A percentile compares a stretch with the other conserved stretches of the same genome.
phyloP scores from a whole-genome alignment of 2,113 vertebrate species.

The Phocoena phocoena region DNA sequence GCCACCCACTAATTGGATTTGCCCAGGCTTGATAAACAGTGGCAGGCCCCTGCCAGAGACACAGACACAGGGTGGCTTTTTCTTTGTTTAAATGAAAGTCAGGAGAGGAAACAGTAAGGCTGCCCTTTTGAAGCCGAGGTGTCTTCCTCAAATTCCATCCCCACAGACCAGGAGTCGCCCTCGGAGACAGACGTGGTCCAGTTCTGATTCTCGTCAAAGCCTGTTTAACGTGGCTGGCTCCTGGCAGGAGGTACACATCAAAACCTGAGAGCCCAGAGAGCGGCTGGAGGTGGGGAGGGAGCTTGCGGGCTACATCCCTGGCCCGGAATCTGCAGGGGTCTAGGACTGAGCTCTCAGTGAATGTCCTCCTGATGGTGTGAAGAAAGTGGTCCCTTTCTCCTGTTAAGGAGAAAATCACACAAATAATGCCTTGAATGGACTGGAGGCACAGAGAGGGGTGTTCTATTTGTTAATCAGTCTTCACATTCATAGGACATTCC shows the following conservation, averaged over 20 bases:
- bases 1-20: slow-evolving; percentile 99
- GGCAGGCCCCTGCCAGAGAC: slow-evolving; percentile 87
- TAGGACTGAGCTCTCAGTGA: not conserved
- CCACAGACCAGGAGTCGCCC: slow-evolving; percentile 69
- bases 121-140: slow-evolving; percentile 12
- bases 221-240: slow-evolving; percentile 88
- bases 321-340: not conserved
- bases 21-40: slow-evolving; percentile 94
- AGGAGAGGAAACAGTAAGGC: not conserved
- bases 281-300: slow-evolving; percentile 71
- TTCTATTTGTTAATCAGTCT: accelerated
- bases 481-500: accelerated
- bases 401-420: accelerated
- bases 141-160: slow-evolving; percentile 83
- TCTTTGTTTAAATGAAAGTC: slow-evolving; percentile 79
- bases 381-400: too few species aligned
- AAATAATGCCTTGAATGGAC: accelerated
- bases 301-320: not conserved
- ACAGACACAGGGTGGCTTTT: slow-evolving; percentile 78
- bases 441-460: accelerated
- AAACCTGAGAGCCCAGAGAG: slow-evolving; percentile 46
- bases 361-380: accelerated
- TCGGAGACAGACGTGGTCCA: slow-evolving; percentile 82
- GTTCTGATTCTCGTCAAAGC: slow-evolving; percentile 91
- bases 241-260: slow-evolving; percentile 84